Evolutionary conservation across 2,797 vertebrate species (phyloP).

Genomic region (Melanotaenia parkinsoni): DNA sequence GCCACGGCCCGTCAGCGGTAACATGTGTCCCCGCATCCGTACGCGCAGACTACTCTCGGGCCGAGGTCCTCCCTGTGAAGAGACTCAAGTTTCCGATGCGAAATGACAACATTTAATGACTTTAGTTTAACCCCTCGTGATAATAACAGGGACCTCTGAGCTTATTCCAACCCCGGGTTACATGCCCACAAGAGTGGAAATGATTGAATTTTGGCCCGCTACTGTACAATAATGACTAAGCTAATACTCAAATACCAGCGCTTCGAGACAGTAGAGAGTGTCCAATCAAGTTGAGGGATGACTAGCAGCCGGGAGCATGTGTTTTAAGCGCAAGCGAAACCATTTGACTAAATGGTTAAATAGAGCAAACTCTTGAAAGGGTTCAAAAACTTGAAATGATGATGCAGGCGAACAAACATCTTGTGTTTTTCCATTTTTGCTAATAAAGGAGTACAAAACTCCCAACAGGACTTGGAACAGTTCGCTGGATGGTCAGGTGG

Average conservation of each 20-base stretch:
- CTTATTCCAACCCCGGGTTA: background rate
- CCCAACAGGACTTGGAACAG: background rate
- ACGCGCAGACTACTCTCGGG: conserved; percentile 49
- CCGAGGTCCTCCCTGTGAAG: conserved; percentile 52
- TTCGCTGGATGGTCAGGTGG: background rate
- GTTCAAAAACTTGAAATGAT: background rate
- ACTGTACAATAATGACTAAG: conserved; percentile 62
- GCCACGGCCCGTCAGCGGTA: conserved; percentile 9
- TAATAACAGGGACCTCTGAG: background rate
- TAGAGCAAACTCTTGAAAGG: background rate
- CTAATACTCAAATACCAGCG: conserved; percentile 52
- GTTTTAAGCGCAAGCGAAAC: background rate
- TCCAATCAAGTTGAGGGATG: background rate
- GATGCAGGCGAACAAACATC: background rate
- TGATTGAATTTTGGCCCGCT: conserved; percentile 18
- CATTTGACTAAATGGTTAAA: background rate
- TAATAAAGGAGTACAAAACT: background rate
- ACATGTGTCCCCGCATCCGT: conserved; percentile 42
- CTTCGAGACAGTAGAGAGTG: background rate
- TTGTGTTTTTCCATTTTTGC: background rate
- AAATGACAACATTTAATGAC: background rate
- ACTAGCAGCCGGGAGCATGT: background rate
- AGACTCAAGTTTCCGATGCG: background rate
- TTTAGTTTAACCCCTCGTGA: background rate
- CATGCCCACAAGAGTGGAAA: background rate